Evolutionary conservation across 2,113 vertebrate genomes (phyloP).

Genomic region (Sceloporus tristichus): DNA sequence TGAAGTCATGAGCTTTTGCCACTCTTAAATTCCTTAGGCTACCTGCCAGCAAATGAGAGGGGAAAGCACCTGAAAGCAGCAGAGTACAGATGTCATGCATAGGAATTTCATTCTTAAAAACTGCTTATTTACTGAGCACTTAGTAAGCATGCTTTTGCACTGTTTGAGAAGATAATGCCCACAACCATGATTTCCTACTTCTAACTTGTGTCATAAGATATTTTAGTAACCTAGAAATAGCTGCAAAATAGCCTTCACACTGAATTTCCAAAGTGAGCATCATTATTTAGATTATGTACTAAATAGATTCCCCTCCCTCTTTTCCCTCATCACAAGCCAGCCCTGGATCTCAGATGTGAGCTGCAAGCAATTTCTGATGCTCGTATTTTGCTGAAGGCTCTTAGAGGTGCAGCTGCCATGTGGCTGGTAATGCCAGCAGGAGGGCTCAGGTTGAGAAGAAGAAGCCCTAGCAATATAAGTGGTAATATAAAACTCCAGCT

Average conservation of each 20-base stretch:
- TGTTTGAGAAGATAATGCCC: constrained; percentile 42
- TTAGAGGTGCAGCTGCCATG: constrained; percentile 53
- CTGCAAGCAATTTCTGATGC: constrained; percentile 54
- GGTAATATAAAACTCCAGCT: constrained; percentile 51
- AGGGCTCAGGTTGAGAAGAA: constrained; percentile 55
- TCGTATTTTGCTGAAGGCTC: constrained; percentile 51
- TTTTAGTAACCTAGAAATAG: constrained; percentile 45
- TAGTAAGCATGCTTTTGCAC: constrained; percentile 50
- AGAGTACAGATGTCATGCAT: constrained; percentile 29
- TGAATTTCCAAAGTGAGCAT: constrained; percentile 57
- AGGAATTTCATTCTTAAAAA: constrained; percentile 54
- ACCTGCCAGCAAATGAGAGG: constrained; percentile 48
- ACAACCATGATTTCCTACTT: constrained; percentile 22
- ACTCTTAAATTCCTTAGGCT: constrained; percentile 47
- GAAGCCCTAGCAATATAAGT: constrained; percentile 66
- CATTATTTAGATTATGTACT: constrained; percentile 41
- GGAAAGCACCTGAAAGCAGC: background rate
- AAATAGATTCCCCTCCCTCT: constrained; percentile 5
- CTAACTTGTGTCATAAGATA: constrained; percentile 49
- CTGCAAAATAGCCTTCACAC: constrained; percentile 51
- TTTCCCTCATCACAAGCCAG: constrained; percentile 47
- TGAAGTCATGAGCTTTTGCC: constrained; percentile 39
- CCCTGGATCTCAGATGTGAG: constrained; percentile 53
- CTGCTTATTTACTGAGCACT: constrained; percentile 63
- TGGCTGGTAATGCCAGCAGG: constrained; percentile 54